These are phyloP conservation scores for Campaea margaritaria DNA, from an alignment of 2,888 invertebrate species.

Conservation along the genomic window DNA sequence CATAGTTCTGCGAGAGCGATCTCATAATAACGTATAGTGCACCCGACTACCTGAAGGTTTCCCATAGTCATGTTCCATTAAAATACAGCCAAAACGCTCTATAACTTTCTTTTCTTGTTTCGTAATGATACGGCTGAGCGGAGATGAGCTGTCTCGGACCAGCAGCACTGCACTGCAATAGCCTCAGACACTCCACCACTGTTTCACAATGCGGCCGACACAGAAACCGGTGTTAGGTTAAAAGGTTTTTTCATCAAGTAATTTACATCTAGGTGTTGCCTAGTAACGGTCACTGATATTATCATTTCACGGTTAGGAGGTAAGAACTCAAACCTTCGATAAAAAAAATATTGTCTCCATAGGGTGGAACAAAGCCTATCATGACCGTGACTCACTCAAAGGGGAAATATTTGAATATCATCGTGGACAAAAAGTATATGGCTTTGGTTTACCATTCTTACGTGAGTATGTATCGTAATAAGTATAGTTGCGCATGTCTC, in stretches of 20 bases:
- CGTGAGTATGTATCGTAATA: constrained; percentile 18
- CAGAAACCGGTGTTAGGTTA: constrained; percentile 8
- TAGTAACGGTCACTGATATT: constrained; percentile 33
- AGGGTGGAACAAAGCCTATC: background rate
- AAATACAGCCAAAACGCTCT: constrained; percentile 52
- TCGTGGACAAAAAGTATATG: background rate
- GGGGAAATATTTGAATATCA: background rate
- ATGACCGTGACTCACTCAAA: background rate
- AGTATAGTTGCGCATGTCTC: constrained; percentile 52
- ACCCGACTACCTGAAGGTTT: background rate
- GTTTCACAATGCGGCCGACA: constrained; percentile 25
- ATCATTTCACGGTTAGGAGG: constrained; percentile 49
- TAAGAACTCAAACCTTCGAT: constrained; percentile 22
- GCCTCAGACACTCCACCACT: constrained; percentile 14
- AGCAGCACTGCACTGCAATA: constrained; percentile 22
- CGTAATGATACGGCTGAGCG: constrained; percentile 74
- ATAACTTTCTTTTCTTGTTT: constrained; percentile 78
- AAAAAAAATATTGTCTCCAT: constrained; percentile 20
- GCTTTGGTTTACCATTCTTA: background rate
- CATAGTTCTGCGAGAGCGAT: constrained; percentile 49
- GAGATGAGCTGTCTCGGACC: constrained; percentile 62
- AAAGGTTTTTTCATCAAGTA: constrained; percentile 3
- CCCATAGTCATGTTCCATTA: background rate
- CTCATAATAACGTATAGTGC: background rate
- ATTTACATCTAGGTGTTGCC: constrained; percentile 35